Evolutionary conservation across 2,113 vertebrate species (phyloP), one percentile per base, ranked within the genome.

Genomic region (Actenoides lindsayi): DNA sequence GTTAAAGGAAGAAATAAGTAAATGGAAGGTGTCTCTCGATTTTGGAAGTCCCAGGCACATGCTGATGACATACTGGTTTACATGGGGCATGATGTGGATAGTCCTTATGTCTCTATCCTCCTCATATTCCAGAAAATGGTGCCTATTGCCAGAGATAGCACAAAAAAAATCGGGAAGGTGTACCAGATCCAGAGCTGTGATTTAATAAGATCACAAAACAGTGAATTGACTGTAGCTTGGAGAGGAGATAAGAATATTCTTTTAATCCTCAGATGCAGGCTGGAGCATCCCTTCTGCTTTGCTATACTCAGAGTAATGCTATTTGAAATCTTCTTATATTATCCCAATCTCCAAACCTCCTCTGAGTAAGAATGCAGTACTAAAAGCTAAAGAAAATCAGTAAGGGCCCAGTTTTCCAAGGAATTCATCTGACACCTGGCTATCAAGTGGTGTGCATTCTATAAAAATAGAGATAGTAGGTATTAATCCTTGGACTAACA

Each of bases 191-290:
- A 68, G 48, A 51, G 5, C 10, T 71, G 14, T 68, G 48, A 60
- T 91, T 87, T 53, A 89, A 28, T 41, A 53, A 83, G 39, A 54
- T 65, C 24, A 90, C 12, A 69, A 63, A 87, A 44, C 19, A 75
- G 16, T 64, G 42, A 60, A 60, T 30, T 74, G 39, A 19, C 24
- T 50, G 44, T 46, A 65, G 16, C 13, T 74, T 67, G 27, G 31
- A 84, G 12, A 63, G 1, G 4, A 78, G 23, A 16, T 21, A 39
- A 63, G 50, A 35, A 1, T 67, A 69, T 3, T 44, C 35, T 46
- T 0, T 0, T 54, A 68, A 39, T 9, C 31, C 31, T 67, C 13
- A 53, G 25, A 41, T 23, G 13, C 0, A 3, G 18, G 9, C 17
- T 90, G 41, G 30, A 86, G 17, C 8, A 77, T 74, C 9, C 15